Percentiles rank a stretch among this genome's conserved stretches.
Conservation (phyloP, 2,888 invertebrate genomes). For the Conomelus anceps region DNA sequence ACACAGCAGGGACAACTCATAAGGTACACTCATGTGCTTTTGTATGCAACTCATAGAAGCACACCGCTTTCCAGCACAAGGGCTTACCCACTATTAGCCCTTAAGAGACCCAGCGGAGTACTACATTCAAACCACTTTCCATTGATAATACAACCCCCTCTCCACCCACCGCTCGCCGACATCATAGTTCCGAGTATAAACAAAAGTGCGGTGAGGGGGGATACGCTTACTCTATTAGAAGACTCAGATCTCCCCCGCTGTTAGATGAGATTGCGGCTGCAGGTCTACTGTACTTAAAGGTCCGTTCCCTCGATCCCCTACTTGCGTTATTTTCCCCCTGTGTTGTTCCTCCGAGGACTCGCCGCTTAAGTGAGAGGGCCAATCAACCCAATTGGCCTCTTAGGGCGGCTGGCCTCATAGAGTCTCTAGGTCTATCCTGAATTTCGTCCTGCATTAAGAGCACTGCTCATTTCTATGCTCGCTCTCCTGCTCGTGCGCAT, state of each 20-base stretch:
- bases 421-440: too few species aligned
- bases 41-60: background rate
- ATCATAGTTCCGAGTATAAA: background rate
- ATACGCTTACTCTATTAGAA: background rate
- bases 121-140: background rate
- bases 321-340: background rate
- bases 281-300: background rate
- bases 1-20: background rate
- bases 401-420: background rate
- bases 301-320: background rate
- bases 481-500: too few species aligned
- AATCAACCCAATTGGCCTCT: background rate
- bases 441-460: background rate
- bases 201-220: background rate
- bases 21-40: background rate
- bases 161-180: background rate
- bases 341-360: background rate
- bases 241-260: background rate
- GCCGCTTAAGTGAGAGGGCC: background rate
- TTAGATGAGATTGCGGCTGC: background rate
- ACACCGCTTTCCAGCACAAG: background rate
- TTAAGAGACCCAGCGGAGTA: background rate
- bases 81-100: background rate
- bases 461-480: background rate
- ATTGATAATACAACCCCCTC: background rate